phyloP scores from a whole-genome alignment of 2,113 vertebrate genomes.

The Amia ocellicauda region DNA sequence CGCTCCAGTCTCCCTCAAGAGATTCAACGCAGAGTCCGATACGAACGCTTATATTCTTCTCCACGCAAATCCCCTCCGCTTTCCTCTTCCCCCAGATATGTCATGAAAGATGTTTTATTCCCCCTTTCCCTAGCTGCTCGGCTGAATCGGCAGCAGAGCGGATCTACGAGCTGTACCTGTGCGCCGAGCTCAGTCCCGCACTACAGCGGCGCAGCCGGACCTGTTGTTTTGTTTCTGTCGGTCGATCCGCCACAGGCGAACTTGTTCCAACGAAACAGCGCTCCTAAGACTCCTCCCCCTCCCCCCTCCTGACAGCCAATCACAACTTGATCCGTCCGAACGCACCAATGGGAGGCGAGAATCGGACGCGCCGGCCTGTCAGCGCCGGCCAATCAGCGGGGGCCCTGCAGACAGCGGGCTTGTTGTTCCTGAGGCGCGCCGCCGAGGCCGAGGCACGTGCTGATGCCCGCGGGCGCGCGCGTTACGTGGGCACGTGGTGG shows the following conservation, averaged over 20 bases:
- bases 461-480: constrained; percentile 40
- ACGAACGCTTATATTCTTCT: neutral
- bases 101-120: constrained; percentile 12
- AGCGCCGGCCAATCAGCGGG: constrained; percentile 9
- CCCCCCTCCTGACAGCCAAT: constrained; percentile 1
- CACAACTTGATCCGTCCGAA: neutral
- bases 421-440: constrained; percentile 56
- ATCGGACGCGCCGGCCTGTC: neutral
- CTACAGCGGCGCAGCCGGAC: neutral
- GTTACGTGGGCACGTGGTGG: constrained; percentile 53
- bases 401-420: constrained; percentile 32
- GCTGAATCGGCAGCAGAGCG: constrained; percentile 4
- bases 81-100: constrained; percentile 11
- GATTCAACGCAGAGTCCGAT: constrained; percentile 4
- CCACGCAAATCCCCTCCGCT: constrained; percentile 7
- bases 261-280: constrained; percentile 9
- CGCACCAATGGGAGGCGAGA: constrained; percentile 7
- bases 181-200: too few relatives aligned
- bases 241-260: constrained; percentile 19
- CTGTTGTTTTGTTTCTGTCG: constrained; percentile 25
- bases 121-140: neutral
- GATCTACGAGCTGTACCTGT: too few relatives aligned
- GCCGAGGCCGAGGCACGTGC: constrained; percentile 40
- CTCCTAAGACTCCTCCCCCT: neutral
- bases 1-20: neutral